Conservation (phyloP, 2,797 vertebrate genomes). For the Helicolenus hilgendorfi region DNA sequence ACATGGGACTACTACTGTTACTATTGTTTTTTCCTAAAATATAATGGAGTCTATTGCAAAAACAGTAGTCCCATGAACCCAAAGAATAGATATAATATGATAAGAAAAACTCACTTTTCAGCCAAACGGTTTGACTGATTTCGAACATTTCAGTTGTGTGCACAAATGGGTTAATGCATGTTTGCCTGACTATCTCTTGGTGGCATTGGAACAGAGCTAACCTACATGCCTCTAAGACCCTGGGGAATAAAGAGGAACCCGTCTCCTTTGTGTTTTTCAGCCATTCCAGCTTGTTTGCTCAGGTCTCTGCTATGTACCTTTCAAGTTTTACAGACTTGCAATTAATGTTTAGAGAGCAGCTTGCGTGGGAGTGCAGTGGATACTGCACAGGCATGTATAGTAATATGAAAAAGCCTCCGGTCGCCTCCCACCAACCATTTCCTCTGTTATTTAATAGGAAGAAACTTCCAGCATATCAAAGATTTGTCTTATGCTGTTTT, state of each 20-base stretch:
- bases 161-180: not conserved
- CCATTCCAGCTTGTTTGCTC: conserved; percentile 47
- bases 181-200: not conserved
- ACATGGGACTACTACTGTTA: too few relatives aligned
- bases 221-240: conserved; percentile 12
- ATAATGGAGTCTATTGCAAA: too few relatives aligned
- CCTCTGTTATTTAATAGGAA: conserved; percentile 31
- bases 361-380: conserved; percentile 41
- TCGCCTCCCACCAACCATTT: conserved; percentile 32
- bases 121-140: too few relatives aligned
- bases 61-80: too few relatives aligned
- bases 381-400: conserved; percentile 13
- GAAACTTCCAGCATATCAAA: conserved; percentile 46
- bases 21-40: too few relatives aligned
- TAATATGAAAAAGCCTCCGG: conserved; percentile 29
- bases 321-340: conserved; percentile 52
- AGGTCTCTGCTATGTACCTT: conserved; percentile 47
- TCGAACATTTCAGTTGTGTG: too few relatives aligned
- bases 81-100: too few relatives aligned
- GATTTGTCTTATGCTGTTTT: conserved; percentile 9
- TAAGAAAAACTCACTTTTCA: too few relatives aligned
- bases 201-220: not conserved
- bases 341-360: conserved; percentile 57
- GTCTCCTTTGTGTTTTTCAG: conserved; percentile 14
- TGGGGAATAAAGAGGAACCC: not conserved